A percentile compares a stretch with the other conserved stretches of the same genome.
Conservation (phyloP, 2,888 invertebrate species). For the Synergus japonicus region DNA sequence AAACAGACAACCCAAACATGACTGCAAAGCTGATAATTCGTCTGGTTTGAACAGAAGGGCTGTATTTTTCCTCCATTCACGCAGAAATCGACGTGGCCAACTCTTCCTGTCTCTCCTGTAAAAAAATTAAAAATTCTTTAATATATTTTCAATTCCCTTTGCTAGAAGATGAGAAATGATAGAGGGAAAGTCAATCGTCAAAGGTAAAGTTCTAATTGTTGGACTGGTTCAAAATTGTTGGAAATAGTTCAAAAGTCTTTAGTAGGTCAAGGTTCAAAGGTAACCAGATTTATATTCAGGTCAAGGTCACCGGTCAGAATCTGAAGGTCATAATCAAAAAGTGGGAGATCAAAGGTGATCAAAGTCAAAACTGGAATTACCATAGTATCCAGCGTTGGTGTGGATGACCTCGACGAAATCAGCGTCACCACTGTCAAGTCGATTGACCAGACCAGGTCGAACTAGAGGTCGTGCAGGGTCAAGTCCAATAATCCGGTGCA, state of each 20-base stretch:
- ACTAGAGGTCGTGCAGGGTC: conserved; percentile 88
- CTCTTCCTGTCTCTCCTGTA: conserved; percentile 81
- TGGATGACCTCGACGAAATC: conserved; percentile 88
- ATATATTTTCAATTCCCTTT: not conserved
- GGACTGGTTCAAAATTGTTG: no score
- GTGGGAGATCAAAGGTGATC: not conserved
- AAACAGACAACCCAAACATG: conserved; percentile 90
- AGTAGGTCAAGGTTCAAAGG: no score
- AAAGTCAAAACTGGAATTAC: conserved; percentile 66
- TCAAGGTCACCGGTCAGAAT: no score
- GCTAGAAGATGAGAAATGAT: no score
- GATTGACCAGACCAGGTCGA: conserved; percentile 81
- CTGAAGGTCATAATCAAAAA: no score
- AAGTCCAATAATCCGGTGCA: conserved; percentile 86
- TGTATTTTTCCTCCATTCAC: conserved; percentile 88
- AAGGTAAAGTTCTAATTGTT: no score
- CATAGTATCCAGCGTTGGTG: conserved; percentile 89
- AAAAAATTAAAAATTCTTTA: conserved; percentile 32
- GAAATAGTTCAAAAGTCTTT: no score
- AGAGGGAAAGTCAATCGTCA: no score
- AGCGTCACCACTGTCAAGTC: conserved; percentile 86
- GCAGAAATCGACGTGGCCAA: conserved; percentile 89
- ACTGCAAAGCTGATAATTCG: conserved; percentile 86
- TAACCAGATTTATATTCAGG: no score
- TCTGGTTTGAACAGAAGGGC: conserved; percentile 86